phyloP scores from a whole-genome alignment of 2,113 vertebrate species.

The Sminthopsis crassicaudata region DNA sequence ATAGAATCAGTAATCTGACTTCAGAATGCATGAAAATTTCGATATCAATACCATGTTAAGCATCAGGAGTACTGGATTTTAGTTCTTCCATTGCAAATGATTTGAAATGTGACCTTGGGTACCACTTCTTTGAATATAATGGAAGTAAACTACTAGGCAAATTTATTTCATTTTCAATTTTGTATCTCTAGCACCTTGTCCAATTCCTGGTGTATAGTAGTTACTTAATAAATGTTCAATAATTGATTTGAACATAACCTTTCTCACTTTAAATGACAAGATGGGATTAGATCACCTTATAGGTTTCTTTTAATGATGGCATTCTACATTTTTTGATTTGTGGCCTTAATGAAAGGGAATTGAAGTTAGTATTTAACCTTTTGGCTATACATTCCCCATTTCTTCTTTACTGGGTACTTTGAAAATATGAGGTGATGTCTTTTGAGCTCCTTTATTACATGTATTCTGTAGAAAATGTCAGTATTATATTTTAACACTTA shows the following conservation, averaged over 20 bases:
- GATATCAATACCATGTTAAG: background rate
- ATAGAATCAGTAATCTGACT: background rate
- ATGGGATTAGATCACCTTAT: background rate
- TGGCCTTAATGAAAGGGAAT: background rate
- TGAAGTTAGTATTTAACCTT: background rate
- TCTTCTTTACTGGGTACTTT: background rate
- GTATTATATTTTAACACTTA: background rate
- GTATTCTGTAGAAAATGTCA: background rate
- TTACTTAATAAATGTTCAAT: background rate
- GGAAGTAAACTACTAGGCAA: background rate
- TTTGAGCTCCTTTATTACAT: background rate
- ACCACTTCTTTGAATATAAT: background rate
- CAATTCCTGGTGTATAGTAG: background rate
- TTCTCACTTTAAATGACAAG: background rate
- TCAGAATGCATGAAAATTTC: background rate
- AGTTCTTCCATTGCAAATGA: background rate
- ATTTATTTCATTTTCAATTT: background rate
- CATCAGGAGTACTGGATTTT: background rate
- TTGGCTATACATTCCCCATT: background rate
- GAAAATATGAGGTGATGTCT: background rate
- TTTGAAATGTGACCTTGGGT: background rate
- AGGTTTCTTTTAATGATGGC: background rate
- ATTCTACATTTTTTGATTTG: background rate
- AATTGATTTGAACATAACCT: background rate
- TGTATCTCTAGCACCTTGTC: background rate